Evolutionary conservation across 1,140 invertebrate genomes (phyloP), one percentile per base, ranked within the genome.

Genomic region (Popillia japonica): DNA sequence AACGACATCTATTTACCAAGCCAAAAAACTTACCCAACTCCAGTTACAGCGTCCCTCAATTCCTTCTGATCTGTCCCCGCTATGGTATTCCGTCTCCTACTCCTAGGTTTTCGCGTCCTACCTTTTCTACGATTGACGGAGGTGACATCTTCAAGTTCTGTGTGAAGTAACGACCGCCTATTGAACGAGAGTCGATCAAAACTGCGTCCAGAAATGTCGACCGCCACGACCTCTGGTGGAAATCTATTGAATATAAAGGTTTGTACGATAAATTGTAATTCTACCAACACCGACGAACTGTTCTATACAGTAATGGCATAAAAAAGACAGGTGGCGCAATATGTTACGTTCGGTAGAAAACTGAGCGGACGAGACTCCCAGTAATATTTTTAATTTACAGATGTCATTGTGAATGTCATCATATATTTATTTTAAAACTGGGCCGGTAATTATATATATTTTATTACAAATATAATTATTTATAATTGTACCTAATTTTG

Each of bases 51-150:
- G 87, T 94, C 92, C 87, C 92, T 90, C 87, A 96, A 93, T 89
- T 96, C 94, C 88, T 94, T 95, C 83, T 94, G 92, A 90, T 95
- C 94, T 80, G 93, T 95, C 82, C 95, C 95, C 80, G 95, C 95
- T 84, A 96, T 95, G 81, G 95, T 96, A 86, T 96, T 96, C 86
- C 95, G 90, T 90, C 95, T 68, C 91, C 88, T 95, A 86, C 92
- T 93, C 80, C 94, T 89, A 78, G 93, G 91, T 87, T 93, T 93
- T 78, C 93, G 89, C 44, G 91, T 91, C 79, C 93, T 89, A n/a
- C 92, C 93, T 82, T 93, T 88, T 84, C 93, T 88, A 84, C 92
- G 92, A 22, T 93, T 90, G 10, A 90, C 90, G 20, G 48, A 80
- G 22, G 78, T 34, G 27, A 34, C 81, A 55, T 83, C 86, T 84